Conservation (phyloP, 2,888 invertebrate species). For the Octodonta nipae region DNA sequence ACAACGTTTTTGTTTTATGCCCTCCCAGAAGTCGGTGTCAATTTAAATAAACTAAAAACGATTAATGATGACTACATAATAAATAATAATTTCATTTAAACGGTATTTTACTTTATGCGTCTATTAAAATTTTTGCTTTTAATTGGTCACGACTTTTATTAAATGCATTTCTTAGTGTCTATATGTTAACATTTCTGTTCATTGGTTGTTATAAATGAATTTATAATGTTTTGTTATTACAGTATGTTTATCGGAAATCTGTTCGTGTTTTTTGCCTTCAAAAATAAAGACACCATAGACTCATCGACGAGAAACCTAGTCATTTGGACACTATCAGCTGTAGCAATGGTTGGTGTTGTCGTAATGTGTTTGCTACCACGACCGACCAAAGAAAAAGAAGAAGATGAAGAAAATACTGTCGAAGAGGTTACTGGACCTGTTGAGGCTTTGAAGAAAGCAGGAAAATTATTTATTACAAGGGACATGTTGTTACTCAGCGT, state of each 20-base stretch:
- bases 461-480: constrained; percentile 61
- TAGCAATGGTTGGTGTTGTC: constrained; percentile 58
- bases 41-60: too few relatives aligned
- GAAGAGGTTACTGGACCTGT: constrained; percentile 42
- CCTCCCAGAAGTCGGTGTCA: too few relatives aligned
- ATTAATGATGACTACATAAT: too few relatives aligned
- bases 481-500: constrained; percentile 75
- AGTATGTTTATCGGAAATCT: constrained; percentile 92
- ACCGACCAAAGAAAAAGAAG: constrained; percentile 34
- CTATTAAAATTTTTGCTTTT: too few relatives aligned
- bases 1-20: too few relatives aligned
- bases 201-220: too few relatives aligned
- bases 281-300: constrained; percentile 62
- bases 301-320: constrained; percentile 58
- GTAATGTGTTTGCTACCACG: constrained; percentile 52
- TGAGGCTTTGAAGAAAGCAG: constrained; percentile 61
- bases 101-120: too few relatives aligned
- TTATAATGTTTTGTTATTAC: too few relatives aligned
- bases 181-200: too few relatives aligned
- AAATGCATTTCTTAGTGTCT: too few relatives aligned
- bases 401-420: constrained; percentile 27
- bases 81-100: too few relatives aligned
- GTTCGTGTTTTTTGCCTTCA: constrained; percentile 85
- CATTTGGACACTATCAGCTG: constrained; percentile 63
- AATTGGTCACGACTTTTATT: too few relatives aligned